These are phyloP conservation scores for Hippocampus zosterae DNA, from an alignment of 2,113 vertebrate species.

Conservation along the genomic window DNA sequence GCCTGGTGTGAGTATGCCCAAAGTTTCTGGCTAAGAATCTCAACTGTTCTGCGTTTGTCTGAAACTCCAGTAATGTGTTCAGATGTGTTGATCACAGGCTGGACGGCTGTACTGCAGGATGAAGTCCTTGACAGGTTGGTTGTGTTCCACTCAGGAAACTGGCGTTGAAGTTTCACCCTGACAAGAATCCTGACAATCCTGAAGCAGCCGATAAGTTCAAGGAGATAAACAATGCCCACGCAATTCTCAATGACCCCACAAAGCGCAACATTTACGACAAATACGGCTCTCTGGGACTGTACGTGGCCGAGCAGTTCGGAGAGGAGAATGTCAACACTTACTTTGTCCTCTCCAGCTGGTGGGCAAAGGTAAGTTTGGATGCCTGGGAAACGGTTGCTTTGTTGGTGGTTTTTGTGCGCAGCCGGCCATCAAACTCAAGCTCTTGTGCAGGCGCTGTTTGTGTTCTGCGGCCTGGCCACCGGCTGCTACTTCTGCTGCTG, in stretches of 20 bases:
- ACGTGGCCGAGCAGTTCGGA: slow-evolving; percentile 97
- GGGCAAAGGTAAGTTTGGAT: slow-evolving; percentile 86
- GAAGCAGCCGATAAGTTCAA: slow-evolving; percentile 97
- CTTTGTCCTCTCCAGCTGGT: slow-evolving; percentile 98
- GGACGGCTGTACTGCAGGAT: not conserved
- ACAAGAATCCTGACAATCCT: slow-evolving; percentile 98
- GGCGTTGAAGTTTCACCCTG: slow-evolving; percentile 95
- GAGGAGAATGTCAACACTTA: slow-evolving; percentile 99
- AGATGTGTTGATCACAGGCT: too few species aligned
- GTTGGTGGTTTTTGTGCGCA: not conserved
- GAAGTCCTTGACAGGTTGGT: not conserved
- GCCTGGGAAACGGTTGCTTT: not conserved
- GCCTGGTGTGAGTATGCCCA: too few species aligned
- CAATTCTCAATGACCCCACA: slow-evolving; percentile 90
- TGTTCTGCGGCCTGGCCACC: slow-evolving; percentile 91
- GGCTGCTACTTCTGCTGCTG: slow-evolving; percentile 99
- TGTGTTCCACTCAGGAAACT: slow-evolving; percentile 79
- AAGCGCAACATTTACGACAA: slow-evolving; percentile 98
- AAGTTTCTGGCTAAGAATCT: too few species aligned
- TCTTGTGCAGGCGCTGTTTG: slow-evolving; percentile 83
- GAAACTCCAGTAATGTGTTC: not conserved
- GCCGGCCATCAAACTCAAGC: not conserved
- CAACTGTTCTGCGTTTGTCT: not conserved
- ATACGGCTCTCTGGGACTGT: slow-evolving; percentile 95
- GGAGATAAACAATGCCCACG: slow-evolving; percentile 97